Conservation (phyloP, 2,113 vertebrate genomes). For the Sterrhoptilus dennistouni region DNA sequence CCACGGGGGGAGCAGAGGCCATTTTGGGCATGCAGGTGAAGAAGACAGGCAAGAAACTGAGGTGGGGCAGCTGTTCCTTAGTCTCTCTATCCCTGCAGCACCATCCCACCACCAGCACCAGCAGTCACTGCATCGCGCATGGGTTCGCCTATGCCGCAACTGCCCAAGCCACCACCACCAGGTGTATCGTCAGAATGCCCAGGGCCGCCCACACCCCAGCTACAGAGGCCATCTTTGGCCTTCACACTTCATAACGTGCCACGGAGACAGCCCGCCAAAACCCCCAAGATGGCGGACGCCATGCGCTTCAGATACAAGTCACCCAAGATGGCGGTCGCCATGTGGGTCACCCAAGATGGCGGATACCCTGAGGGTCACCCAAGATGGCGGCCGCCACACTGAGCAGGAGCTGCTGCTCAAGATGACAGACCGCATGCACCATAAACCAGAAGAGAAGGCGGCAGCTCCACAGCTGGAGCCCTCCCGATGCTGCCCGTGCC, state of each 20-base stretch:
- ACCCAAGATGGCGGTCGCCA: neutral
- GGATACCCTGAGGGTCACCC: no score
- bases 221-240: neutral
- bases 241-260: rapidly evolving
- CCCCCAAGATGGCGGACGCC: neutral
- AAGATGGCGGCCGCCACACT: no score
- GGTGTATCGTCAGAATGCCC: neutral
- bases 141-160: no score
- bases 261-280: neutral
- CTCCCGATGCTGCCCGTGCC: rapidly evolving
- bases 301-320: neutral
- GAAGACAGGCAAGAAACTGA: no score
- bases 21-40: no score
- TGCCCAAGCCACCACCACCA: neutral
- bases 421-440: rapidly evolving
- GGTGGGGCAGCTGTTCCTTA: no score
- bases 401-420: neutral
- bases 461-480: neutral
- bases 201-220: neutral
- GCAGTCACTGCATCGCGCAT: no score
- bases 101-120: no score
- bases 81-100: no score
- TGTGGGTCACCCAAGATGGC: no score
- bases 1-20: no score
- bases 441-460: neutral